Conservation (phyloP, 2,113 vertebrate species). For the Cathartes aura region DNA sequence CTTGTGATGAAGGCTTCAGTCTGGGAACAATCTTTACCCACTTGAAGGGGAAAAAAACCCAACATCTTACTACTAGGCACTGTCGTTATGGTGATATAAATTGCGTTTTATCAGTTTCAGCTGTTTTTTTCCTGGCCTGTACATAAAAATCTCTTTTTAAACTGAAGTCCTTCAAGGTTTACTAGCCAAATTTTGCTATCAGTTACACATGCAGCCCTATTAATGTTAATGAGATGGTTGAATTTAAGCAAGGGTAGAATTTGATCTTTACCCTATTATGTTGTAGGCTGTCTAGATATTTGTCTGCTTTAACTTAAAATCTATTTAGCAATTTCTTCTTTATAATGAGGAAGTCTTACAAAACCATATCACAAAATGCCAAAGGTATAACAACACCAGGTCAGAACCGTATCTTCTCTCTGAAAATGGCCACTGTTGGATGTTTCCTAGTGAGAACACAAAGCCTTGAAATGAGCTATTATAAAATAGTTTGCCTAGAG, state of each 20-base stretch:
- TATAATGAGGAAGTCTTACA: not conserved
- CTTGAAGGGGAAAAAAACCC: conserved; percentile 35
- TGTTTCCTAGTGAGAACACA: not conserved
- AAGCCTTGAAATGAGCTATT: not conserved
- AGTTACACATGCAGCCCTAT: conserved; percentile 27
- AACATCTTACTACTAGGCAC: conserved; percentile 18
- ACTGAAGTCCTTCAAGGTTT: conserved; percentile 36
- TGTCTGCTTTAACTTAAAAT: conserved; percentile 50
- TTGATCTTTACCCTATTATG: not conserved
- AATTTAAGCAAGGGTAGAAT: conserved; percentile 25
- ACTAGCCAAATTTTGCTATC: conserved; percentile 39
- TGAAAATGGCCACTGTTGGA: not conserved
- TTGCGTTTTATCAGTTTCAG: conserved; percentile 67
- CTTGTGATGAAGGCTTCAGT: conserved; percentile 16
- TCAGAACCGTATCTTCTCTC: not conserved
- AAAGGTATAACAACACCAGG: not conserved
- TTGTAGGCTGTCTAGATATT: conserved; percentile 7
- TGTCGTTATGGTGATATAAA: conserved; percentile 42
- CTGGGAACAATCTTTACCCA: conserved; percentile 62
- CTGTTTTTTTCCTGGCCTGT: conserved; percentile 10
- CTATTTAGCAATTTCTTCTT: not conserved
- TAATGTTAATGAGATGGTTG: conserved; percentile 51
- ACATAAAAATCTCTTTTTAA: conserved; percentile 21
- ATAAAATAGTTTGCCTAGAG: not conserved
- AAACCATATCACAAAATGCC: not conserved